Percentiles rank a stretch among this genome's conserved stretches.
phyloP scores from a whole-genome alignment of 2,113 vertebrate species.

The Saimiri boliviensis region DNA sequence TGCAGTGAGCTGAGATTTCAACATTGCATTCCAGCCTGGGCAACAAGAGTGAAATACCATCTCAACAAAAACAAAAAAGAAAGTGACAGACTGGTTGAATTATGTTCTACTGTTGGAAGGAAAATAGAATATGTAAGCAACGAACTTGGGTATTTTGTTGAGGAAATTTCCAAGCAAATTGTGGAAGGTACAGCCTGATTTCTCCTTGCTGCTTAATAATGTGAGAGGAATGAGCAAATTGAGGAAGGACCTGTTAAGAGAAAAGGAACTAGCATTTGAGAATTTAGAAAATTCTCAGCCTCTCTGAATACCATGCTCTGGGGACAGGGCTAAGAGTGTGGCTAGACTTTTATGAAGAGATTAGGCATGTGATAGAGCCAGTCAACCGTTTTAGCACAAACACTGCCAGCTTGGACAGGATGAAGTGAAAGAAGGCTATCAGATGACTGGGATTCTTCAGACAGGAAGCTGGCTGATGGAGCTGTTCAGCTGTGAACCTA shows the following conservation, averaged over 20 bases:
- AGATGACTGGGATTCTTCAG: background rate
- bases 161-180: constrained; percentile 21
- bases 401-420: background rate
- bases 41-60: no score
- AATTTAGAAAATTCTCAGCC: background rate
- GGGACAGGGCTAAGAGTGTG: background rate
- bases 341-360: background rate
- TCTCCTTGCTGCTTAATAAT: background rate
- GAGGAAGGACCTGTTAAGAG: background rate
- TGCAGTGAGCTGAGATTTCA: no score
- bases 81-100: background rate
- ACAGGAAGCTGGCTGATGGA: background rate
- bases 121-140: background rate
- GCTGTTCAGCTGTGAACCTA: background rate
- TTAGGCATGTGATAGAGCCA: background rate
- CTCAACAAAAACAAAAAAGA: background rate
- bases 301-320: background rate
- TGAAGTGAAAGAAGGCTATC: background rate
- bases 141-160: background rate
- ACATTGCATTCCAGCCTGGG: no score
- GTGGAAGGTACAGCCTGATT: background rate
- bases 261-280: background rate
- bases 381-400: background rate
- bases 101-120: background rate
- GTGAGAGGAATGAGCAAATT: background rate